A percentile compares a stretch with the other conserved stretches of the same genome.
phyloP scores from a whole-genome alignment of 2,888 invertebrate genomes.

The Stictocephala bisonia region DNA sequence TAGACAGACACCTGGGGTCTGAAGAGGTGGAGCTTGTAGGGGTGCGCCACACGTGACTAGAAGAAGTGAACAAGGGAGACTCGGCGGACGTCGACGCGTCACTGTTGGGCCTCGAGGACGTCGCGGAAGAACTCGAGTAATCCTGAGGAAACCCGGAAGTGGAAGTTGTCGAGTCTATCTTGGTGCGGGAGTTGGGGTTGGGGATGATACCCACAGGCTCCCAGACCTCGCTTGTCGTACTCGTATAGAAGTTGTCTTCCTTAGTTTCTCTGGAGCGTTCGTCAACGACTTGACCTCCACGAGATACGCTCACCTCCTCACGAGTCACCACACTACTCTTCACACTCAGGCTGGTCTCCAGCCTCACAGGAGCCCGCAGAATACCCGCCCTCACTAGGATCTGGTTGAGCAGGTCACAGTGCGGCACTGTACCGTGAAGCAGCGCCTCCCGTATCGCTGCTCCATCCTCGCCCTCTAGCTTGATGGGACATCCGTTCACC shows the following conservation, averaged over 20 bases:
- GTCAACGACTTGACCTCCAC: conserved; percentile 76
- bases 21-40: conserved; percentile 27
- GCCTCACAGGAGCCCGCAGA: conserved; percentile 72
- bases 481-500: conserved; percentile 77
- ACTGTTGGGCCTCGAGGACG: conserved; percentile 42
- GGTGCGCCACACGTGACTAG: conserved; percentile 36
- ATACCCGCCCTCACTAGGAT: conserved; percentile 67
- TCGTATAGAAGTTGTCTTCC: conserved; percentile 77
- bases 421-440: conserved; percentile 76
- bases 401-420: conserved; percentile 77
- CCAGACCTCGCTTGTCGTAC: conserved; percentile 75
- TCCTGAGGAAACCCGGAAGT: conserved; percentile 43
- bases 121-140: conserved; percentile 41
- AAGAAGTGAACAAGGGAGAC: conserved; percentile 42
- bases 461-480: conserved; percentile 75
- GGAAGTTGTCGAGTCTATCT: conserved; percentile 30
- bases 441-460: conserved; percentile 75
- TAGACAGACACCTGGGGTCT: conserved; percentile 24
- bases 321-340: conserved; percentile 77
- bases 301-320: conserved; percentile 76
- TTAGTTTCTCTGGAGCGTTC: conserved; percentile 77
- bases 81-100: conserved; percentile 42
- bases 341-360: conserved; percentile 78
- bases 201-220: conserved; percentile 66
- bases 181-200: conserved; percentile 25